A percentile compares a stretch with the other conserved stretches of the same genome.
Evolutionary conservation across 2,888 invertebrate species (phyloP).

Genomic region (Hemaris fuciformis): DNA sequence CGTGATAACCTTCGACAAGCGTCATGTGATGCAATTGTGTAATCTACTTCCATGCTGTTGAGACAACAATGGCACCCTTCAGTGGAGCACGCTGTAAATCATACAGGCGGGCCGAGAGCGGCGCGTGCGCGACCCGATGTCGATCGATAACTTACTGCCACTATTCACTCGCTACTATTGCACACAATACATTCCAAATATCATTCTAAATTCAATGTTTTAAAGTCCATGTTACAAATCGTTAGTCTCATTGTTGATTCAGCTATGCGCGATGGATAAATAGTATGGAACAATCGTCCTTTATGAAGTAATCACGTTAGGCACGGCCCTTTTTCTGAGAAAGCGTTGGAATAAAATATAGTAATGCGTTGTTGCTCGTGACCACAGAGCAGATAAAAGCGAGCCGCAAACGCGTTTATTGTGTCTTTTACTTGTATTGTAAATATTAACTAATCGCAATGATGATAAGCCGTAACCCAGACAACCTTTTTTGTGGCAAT

Average conservation of each 20-base stretch:
- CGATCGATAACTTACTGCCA: conserved; percentile 44
- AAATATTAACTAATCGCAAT: conserved; percentile 23
- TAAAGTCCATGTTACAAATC: conserved; percentile 34
- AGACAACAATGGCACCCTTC: conserved; percentile 67
- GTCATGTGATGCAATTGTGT: conserved; percentile 66
- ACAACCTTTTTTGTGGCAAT: conserved; percentile 12
- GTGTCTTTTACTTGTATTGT: conserved; percentile 14
- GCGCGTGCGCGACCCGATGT: conserved; percentile 69
- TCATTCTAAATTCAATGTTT: conserved; percentile 22
- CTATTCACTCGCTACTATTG: conserved; percentile 28
- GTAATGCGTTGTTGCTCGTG: conserved; percentile 28
- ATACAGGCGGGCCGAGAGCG: conserved; percentile 65
- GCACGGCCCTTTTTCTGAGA: conserved; percentile 39
- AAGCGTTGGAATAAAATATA: conserved; percentile 6
- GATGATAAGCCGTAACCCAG: conserved; percentile 20
- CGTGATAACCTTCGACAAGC: conserved; percentile 63
- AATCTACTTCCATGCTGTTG: conserved; percentile 58
- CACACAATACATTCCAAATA: conserved; percentile 14
- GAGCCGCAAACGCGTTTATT: conserved; percentile 25
- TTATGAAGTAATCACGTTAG: conserved; percentile 52
- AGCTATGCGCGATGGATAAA: conserved; percentile 49
- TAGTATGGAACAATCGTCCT: conserved; percentile 50
- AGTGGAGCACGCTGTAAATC: conserved; percentile 66
- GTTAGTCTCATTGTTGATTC: conserved; percentile 18
- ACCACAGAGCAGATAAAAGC: conserved; percentile 35